Percentiles rank a stretch among this genome's conserved stretches.
Conservation (phyloP, 2,888 invertebrate species). For the Ormyrus pomaceus region DNA sequence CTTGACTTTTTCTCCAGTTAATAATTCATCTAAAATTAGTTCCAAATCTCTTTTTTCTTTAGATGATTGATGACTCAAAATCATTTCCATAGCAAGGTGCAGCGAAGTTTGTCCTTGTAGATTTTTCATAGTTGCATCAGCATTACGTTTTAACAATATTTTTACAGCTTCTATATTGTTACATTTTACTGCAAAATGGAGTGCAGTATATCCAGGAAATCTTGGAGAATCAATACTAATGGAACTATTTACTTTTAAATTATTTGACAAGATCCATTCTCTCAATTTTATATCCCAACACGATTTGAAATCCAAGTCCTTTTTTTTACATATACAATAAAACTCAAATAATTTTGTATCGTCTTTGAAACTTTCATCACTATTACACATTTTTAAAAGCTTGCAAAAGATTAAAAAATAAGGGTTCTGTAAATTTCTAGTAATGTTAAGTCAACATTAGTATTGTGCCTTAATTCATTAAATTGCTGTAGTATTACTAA, state of each 20-base stretch:
- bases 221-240: slow-evolving; percentile 4
- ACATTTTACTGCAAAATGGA: slow-evolving; percentile 35
- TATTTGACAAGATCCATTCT: slow-evolving; percentile 14
- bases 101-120: slow-evolving; percentile 31
- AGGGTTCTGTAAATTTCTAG: too few species aligned
- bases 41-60: not conserved
- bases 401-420: too few species aligned
- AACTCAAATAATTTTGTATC: slow-evolving; percentile 26
- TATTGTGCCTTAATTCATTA: too few species aligned
- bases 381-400: not conserved
- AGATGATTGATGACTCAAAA: not conserved
- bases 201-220: slow-evolving; percentile 20
- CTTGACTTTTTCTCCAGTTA: not conserved
- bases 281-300: too few species aligned
- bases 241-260: slow-evolving; percentile 13
- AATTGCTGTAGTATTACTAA: too few species aligned
- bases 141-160: not conserved
- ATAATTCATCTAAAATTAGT: slow-evolving; percentile 6
- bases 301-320: not conserved
- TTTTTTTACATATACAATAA: slow-evolving; percentile 12
- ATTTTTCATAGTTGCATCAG: slow-evolving; percentile 17
- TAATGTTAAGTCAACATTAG: too few species aligned
- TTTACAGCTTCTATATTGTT: slow-evolving; percentile 2
- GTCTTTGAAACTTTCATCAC: not conserved
- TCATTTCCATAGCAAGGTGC: slow-evolving; percentile 32